These are phyloP conservation scores for Todiramphus chloris DNA, from an alignment of 2,113 vertebrate genomes.

Conservation along the genomic window DNA sequence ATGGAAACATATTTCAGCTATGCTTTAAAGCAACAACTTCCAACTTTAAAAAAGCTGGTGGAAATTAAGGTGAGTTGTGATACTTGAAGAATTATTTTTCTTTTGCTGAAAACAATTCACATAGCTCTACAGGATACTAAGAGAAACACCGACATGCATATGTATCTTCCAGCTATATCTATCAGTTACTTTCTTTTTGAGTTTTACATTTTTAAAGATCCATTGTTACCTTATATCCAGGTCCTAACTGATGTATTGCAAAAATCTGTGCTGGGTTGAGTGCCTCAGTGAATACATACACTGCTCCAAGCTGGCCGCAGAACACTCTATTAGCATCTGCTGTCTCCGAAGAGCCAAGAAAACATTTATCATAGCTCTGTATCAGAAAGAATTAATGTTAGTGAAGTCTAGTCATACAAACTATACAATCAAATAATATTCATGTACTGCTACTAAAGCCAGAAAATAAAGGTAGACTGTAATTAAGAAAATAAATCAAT, in stretches of 20 bases:
- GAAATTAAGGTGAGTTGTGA: background rate
- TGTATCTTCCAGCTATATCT: background rate
- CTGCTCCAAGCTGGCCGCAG: constrained; percentile 94
- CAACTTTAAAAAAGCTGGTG: background rate
- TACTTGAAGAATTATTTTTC: background rate
- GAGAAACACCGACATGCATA: background rate
- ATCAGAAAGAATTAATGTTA: constrained; percentile 25
- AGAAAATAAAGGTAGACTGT: background rate
- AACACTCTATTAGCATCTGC: constrained; percentile 96
- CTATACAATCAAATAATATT: background rate
- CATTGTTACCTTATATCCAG: constrained; percentile 90
- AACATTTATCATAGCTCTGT: constrained; percentile 99
- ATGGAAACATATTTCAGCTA: background rate
- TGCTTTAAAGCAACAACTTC: background rate
- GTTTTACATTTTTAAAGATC: background rate
- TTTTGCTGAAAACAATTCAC: background rate
- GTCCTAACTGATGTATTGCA: constrained; percentile 96
- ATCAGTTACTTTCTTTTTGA: background rate
- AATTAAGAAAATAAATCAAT: constrained; percentile 1
- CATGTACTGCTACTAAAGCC: background rate
- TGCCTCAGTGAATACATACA: constrained; percentile 95
- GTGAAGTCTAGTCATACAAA: background rate
- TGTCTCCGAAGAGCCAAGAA: constrained; percentile 96
- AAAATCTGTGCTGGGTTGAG: constrained; percentile 98
- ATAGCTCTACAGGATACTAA: background rate